Percentiles rank a stretch among this genome's conserved stretches.
These are phyloP conservation scores for Dicentrarchus labrax DNA, from an alignment of 2,113 vertebrate genomes.

Conservation along the genomic window DNA sequence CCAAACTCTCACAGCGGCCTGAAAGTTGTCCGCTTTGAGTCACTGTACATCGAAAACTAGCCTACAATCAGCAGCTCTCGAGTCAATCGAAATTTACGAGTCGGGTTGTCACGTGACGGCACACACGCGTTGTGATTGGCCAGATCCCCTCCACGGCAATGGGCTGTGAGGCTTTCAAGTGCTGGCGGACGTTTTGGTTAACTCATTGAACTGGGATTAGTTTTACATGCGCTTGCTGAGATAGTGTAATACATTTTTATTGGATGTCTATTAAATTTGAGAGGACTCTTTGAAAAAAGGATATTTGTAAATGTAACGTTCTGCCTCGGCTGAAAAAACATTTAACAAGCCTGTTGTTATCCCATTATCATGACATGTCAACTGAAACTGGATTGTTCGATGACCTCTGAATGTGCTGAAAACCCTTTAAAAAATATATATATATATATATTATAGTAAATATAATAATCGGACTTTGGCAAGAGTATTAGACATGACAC, in stretches of 20 bases:
- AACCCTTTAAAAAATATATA: background rate
- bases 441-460: too few species aligned
- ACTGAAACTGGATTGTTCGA: background rate
- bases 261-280: background rate
- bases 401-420: background rate
- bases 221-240: background rate
- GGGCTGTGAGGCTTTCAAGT: slow-evolving; percentile 34
- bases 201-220: background rate
- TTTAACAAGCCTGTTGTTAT: background rate
- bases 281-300: background rate
- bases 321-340: rapidly evolving
- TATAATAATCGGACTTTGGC: background rate
- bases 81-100: slow-evolving; percentile 71
- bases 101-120: slow-evolving; percentile 63
- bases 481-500: too few species aligned
- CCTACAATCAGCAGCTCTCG: slow-evolving; percentile 56
- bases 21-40: slow-evolving; percentile 22
- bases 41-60: slow-evolving; percentile 58
- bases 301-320: background rate
- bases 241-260: background rate
- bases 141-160: background rate
- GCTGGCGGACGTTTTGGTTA: background rate
- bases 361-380: too few species aligned
- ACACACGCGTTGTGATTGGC: slow-evolving; percentile 44
- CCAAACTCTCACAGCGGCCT: background rate